phyloP scores from a whole-genome alignment of 2,888 invertebrate species.

The Cybosia mesomella region DNA sequence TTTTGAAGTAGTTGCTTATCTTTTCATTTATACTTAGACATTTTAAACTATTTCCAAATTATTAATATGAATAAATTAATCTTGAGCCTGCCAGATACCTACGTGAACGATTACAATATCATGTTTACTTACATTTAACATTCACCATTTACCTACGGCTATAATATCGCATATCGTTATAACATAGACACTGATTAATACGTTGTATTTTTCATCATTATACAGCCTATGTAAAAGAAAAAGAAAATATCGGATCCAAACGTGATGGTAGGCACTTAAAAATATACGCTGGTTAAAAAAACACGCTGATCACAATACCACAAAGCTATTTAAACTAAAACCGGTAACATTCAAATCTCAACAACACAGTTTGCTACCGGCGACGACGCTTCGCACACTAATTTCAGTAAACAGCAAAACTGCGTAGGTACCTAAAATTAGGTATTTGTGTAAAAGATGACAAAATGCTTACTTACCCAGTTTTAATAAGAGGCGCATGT shows the following conservation, averaged over 20 bases:
- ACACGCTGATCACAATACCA: not conserved
- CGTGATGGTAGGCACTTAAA: not conserved
- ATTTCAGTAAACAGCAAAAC: no score
- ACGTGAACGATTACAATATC: not conserved
- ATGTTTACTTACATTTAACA: not conserved
- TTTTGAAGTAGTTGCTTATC: no score
- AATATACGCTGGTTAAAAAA: not conserved
- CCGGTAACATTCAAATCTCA: no score
- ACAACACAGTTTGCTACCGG: not conserved
- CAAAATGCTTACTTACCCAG: not conserved
- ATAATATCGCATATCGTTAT: not conserved
- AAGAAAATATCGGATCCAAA: not conserved
- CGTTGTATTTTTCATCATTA: not conserved
- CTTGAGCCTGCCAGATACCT: not conserved
- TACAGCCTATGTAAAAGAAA: not conserved
- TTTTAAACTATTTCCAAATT: no score
- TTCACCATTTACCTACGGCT: no score
- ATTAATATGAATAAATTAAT: not conserved
- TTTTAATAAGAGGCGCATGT: not conserved
- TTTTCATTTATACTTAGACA: no score
- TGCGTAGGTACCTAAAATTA: no score
- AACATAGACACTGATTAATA: not conserved
- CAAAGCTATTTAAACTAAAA: no score
- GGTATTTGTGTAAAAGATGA: not conserved
- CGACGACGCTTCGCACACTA: no score